Percentiles rank a stretch among this genome's conserved stretches.
Evolutionary conservation across 2,113 vertebrate species (phyloP).

Genomic region (Cololabis saira): DNA sequence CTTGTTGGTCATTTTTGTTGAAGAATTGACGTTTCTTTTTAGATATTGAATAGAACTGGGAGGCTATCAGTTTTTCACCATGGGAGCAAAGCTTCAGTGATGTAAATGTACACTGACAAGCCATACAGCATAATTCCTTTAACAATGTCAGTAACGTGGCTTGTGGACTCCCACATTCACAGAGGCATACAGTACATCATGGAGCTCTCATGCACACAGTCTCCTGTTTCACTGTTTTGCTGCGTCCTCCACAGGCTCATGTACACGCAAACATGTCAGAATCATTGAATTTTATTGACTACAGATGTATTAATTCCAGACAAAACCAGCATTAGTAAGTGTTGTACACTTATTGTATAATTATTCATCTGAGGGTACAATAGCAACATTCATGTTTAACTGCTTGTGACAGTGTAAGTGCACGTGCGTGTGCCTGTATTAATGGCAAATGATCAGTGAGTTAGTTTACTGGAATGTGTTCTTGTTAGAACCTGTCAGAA

Average conservation of each 20-base stretch:
- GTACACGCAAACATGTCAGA: not conserved
- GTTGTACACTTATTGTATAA: slow-evolving; percentile 12
- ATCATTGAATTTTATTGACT: not conserved
- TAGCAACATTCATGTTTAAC: not conserved
- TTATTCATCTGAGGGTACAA: slow-evolving; percentile 2
- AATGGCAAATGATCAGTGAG: slow-evolving; percentile 29
- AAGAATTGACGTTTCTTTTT: slow-evolving; percentile 39
- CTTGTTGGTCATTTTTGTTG: slow-evolving; percentile 8
- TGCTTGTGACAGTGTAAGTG: not conserved
- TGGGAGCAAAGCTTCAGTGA: slow-evolving; percentile 50
- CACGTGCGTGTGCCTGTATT: slow-evolving; percentile 1
- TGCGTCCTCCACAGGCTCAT: not conserved
- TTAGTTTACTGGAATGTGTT: slow-evolving; percentile 70
- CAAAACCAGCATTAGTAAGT: not conserved
- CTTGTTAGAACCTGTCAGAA: slow-evolving; percentile 60
- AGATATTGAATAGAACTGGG: slow-evolving; percentile 20
- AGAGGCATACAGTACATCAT: slow-evolving; percentile 17
- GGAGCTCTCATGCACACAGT: not conserved
- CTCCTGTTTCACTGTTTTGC: not conserved
- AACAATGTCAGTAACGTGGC: slow-evolving; percentile 55
- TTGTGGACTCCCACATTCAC: slow-evolving; percentile 9
- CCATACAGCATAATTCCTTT: slow-evolving; percentile 56
- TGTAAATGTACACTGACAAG: slow-evolving; percentile 60
- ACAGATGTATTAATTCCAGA: slow-evolving; percentile 17
- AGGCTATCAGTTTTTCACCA: slow-evolving; percentile 47